phyloP scores from a whole-genome alignment of 2,888 invertebrate genomes.

The Mayetiola destructor region DNA sequence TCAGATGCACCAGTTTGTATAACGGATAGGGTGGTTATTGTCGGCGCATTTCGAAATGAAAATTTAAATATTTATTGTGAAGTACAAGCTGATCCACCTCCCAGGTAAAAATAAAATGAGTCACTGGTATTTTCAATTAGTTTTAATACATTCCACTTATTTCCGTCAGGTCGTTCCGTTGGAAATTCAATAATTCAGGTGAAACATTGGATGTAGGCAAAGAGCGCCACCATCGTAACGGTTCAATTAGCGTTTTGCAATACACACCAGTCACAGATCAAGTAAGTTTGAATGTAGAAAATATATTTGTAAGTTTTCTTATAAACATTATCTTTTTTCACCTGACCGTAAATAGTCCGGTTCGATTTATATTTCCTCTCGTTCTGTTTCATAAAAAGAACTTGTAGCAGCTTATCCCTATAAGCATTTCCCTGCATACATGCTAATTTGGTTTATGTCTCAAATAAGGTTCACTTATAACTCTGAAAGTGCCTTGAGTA shows the following conservation, averaged over 20 bases:
- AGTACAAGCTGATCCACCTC: conserved; percentile 84
- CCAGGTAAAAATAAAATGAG: conserved; percentile 31
- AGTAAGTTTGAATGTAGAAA: conserved; percentile 22
- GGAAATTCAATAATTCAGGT: conserved; percentile 91
- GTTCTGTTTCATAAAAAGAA: no score
- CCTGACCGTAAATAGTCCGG: no score
- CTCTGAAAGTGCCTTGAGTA: no score
- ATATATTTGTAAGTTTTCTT: background rate
- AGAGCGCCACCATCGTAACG: conserved; percentile 63
- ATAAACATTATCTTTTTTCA: background rate
- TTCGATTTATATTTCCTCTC: no score
- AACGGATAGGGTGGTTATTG: conserved; percentile 59
- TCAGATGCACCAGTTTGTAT: conserved; percentile 74
- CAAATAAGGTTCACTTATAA: no score
- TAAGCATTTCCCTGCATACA: no score
- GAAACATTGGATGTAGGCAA: conserved; percentile 72
- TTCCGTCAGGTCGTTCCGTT: conserved; percentile 56
- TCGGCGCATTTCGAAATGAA: conserved; percentile 79
- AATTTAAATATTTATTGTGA: conserved; percentile 74
- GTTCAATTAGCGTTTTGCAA: conserved; percentile 54
- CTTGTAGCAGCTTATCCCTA: no score
- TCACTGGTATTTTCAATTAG: background rate
- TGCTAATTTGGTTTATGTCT: no score
- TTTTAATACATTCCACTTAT: background rate
- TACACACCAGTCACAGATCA: conserved; percentile 48